phyloP scores from a whole-genome alignment of 2,888 invertebrate species.

The Philereme transversata region DNA sequence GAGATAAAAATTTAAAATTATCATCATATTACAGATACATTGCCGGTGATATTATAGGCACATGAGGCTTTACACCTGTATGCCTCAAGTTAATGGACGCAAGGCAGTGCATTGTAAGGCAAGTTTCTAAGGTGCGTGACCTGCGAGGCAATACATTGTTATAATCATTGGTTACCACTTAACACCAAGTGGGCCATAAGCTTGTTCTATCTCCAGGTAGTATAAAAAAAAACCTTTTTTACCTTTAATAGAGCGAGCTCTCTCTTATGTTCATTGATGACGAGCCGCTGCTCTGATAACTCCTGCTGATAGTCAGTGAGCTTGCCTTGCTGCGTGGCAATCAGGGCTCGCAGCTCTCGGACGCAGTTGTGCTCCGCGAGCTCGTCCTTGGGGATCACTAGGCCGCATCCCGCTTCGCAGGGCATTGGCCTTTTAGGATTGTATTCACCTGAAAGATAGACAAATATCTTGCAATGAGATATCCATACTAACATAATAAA shows the following conservation, averaged over 20 bases:
- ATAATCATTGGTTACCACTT: no score
- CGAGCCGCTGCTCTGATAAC: constrained; percentile 92
- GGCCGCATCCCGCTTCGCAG: constrained; percentile 96
- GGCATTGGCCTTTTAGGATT: constrained; percentile 97
- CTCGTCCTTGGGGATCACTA: constrained; percentile 97
- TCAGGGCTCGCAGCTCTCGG: constrained; percentile 91
- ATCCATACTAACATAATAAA: no score
- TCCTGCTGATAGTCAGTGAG: constrained; percentile 94
- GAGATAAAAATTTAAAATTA: no score
- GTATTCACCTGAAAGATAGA: constrained; percentile 64
- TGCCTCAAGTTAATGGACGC: no score
- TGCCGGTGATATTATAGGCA: no score
- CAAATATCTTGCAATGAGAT: not conserved
- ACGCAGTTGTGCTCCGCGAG: constrained; percentile 97
- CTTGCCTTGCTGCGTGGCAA: constrained; percentile 94
- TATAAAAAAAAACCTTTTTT: constrained; percentile 22
- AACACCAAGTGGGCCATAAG: no score
- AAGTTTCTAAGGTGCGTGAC: no score
- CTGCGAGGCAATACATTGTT: no score
- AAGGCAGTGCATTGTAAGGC: no score
- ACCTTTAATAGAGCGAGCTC: constrained; percentile 95
- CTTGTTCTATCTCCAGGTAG: no score
- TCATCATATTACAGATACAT: no score
- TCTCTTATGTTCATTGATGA: constrained; percentile 94
- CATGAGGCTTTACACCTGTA: no score